Evolutionary conservation across 2,888 invertebrate species (phyloP).

Genomic region (Clostera curtula): DNA sequence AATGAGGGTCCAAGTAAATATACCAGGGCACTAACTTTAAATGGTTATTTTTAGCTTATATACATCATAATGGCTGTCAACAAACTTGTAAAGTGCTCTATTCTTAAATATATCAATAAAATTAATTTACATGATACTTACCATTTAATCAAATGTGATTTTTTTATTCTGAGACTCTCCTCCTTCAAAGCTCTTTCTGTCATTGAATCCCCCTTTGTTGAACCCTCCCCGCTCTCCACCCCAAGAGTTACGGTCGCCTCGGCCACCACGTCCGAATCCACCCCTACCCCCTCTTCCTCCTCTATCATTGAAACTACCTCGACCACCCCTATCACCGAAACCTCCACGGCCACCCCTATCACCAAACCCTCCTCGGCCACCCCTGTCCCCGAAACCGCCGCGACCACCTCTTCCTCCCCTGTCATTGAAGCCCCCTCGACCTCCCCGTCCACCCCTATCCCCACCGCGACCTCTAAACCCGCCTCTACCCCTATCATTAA

Average conservation of each 20-base stretch:
- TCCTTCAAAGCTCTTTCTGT: conserved; percentile 78
- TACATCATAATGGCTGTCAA: too few species aligned
- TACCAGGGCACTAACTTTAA: too few species aligned
- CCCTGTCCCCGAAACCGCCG: conserved; percentile 32
- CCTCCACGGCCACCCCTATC: conserved; percentile 39
- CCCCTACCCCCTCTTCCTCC: conserved; percentile 38
- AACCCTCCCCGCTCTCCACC: conserved; percentile 32
- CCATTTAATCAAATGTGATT: conserved; percentile 79
- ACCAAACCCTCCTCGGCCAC: conserved; percentile 36
- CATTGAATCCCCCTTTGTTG: conserved; percentile 72
- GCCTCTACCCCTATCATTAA: conserved; percentile 33
- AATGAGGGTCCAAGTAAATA: too few species aligned
- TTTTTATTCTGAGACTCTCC: conserved; percentile 81
- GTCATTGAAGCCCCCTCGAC: conserved; percentile 37
- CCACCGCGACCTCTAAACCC: conserved; percentile 34
- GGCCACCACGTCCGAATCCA: conserved; percentile 36
- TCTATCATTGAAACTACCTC: conserved; percentile 41
- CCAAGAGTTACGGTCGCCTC: conserved; percentile 32
- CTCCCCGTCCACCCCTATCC: conserved; percentile 35
- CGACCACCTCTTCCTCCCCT: conserved; percentile 34
- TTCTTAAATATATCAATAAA: conserved; percentile 1
- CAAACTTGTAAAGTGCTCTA: too few species aligned
- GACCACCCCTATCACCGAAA: too few species aligned
- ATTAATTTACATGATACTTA: conserved; percentile 21
- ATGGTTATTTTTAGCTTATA: too few species aligned